Percentiles rank a stretch among this genome's conserved stretches.
phyloP scores from a whole-genome alignment of 2,888 invertebrate species.

The Germaria angustata region DNA sequence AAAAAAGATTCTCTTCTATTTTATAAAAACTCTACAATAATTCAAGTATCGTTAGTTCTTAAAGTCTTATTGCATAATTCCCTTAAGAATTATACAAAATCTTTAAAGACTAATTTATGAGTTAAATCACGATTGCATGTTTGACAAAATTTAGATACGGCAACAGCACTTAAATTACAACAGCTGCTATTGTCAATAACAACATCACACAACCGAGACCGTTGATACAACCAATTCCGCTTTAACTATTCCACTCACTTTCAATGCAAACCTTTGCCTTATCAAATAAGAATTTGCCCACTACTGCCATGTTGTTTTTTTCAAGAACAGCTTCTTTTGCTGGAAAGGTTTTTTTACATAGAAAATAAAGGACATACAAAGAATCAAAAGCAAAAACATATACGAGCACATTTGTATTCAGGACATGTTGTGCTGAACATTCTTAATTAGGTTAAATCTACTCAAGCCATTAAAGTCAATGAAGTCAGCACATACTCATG shows the following conservation, averaged over 20 bases:
- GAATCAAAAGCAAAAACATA: constrained; percentile 74
- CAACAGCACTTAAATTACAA: constrained; percentile 34
- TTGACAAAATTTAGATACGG: constrained; percentile 27
- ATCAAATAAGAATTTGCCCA: not conserved
- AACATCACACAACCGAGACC: not conserved
- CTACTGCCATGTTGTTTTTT: not conserved
- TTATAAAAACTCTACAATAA: no score
- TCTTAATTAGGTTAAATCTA: constrained; percentile 79
- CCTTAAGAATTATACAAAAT: constrained; percentile 19
- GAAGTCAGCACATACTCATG: constrained; percentile 45
- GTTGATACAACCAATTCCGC: not conserved
- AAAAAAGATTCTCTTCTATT: no score
- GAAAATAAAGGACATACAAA: not conserved
- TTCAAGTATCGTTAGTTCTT: no score
- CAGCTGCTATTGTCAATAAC: constrained; percentile 32
- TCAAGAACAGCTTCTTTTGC: no score
- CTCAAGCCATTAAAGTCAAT: constrained; percentile 69
- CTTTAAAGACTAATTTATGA: constrained; percentile 69
- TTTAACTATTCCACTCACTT: not conserved
- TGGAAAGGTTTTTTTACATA: constrained; percentile 20
- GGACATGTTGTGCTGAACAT: constrained; percentile 78
- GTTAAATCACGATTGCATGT: constrained; percentile 9
- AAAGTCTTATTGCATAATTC: no score
- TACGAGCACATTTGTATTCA: constrained; percentile 75
- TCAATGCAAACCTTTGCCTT: constrained; percentile 22